Evolutionary conservation across 2,113 vertebrate species (phyloP).

Genomic region (Parus major): DNA sequence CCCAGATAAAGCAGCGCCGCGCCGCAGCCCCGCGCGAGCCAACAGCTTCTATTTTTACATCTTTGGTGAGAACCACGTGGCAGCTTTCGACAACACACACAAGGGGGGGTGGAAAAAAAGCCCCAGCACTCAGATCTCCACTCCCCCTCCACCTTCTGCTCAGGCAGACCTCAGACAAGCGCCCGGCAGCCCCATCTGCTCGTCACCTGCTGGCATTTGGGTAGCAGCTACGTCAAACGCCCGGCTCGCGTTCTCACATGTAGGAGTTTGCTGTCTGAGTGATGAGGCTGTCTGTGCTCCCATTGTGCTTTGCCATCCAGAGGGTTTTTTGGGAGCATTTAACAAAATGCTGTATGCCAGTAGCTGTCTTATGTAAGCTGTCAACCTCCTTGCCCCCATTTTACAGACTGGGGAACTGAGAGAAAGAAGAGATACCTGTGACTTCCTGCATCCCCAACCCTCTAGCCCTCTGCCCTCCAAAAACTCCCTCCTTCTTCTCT

Average conservation of each 20-base stretch:
- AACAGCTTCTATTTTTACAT: slow-evolving; percentile 70
- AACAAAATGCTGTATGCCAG: not conserved
- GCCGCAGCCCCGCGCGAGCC: slow-evolving; percentile 25
- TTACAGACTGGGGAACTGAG: not conserved
- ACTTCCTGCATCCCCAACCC: not conserved
- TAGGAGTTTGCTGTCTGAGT: slow-evolving; percentile 37
- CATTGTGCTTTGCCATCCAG: slow-evolving; percentile 42
- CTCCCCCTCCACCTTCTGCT: slow-evolving; percentile 57
- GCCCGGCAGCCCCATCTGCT: slow-evolving; percentile 60
- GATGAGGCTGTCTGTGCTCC: slow-evolving; percentile 40
- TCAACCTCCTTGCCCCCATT: not conserved
- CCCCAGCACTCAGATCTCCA: not conserved
- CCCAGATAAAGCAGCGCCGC: slow-evolving; percentile 29
- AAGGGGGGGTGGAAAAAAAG: not conserved
- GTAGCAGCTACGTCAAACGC: slow-evolving; percentile 55
- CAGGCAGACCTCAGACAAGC: slow-evolving; percentile 64
- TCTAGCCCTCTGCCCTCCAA: not conserved
- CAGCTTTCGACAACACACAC: slow-evolving; percentile 56
- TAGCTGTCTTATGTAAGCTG: slow-evolving; percentile 16
- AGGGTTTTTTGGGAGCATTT: not conserved
- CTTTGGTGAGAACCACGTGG: slow-evolving; percentile 68
- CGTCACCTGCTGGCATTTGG: slow-evolving; percentile 63
- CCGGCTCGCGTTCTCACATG: slow-evolving; percentile 42
- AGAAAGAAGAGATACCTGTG: not conserved
- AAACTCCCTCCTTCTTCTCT: not conserved